These are phyloP conservation scores for Aratinga solstitialis DNA, from an alignment of 2,797 vertebrate species.

Conservation along the genomic window DNA sequence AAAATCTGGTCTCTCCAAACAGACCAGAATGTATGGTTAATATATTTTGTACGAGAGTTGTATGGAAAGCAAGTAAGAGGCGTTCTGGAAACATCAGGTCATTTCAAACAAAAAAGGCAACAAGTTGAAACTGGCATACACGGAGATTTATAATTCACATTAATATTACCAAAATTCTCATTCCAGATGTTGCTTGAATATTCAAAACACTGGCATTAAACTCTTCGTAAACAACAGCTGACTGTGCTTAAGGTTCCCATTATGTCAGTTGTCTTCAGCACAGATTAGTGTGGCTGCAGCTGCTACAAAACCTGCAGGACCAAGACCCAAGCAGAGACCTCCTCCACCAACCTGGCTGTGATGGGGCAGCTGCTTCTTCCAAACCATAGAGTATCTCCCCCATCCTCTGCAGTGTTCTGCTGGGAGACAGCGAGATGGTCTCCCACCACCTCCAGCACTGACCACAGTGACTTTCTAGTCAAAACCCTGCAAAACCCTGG, in stretches of 20 bases:
- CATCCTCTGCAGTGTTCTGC: rapidly evolving
- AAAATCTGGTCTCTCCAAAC: background rate
- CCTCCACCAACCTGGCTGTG: background rate
- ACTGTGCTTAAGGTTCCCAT: background rate
- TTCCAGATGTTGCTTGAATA: background rate
- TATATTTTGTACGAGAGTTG: background rate
- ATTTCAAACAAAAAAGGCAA: background rate
- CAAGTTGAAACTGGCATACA: background rate
- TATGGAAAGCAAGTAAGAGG: background rate
- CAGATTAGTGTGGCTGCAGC: background rate
- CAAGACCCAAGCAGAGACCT: background rate
- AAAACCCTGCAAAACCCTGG: background rate
- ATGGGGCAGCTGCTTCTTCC: rapidly evolving
- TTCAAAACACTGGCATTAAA: background rate
- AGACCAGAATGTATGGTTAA: background rate
- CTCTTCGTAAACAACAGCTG: background rate
- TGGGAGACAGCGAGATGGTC: rapidly evolving
- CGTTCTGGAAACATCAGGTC: background rate
- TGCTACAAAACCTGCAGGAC: background rate
- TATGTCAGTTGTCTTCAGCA: background rate
- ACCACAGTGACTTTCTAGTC: rapidly evolving
- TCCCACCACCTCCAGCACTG: background rate
- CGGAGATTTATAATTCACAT: background rate
- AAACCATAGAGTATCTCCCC: rapidly evolving
- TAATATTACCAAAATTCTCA: background rate